Base-by-base conservation (phyloP, 1,140 invertebrate species). In the Zophobas morio region DNA sequence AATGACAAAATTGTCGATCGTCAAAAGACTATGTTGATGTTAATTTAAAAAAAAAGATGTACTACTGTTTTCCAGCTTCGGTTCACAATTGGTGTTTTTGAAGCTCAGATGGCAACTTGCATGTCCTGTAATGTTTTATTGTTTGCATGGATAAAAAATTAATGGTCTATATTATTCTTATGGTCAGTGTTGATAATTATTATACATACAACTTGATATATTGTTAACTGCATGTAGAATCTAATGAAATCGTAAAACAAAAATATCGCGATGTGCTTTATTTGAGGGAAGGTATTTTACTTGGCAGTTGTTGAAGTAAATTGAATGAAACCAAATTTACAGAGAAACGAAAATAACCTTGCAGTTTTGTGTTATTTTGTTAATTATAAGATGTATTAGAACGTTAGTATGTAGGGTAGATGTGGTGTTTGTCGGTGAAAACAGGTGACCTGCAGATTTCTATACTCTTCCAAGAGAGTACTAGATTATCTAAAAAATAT, bases 201-300 rank as follows among this genome's bases (percentile, higher is more conserved):
- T 46, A 42, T 39, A 20, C 6, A 2, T 60, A 63, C 3, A 34
- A 42, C 57, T 39, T 8, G 6, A 39, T 39, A 60, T 36, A 20
- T 37, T 63, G 57, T 63, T 63, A 39, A 37, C 8, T 71, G 49
- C 49, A 49, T 71, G 70, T 71, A 71, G 34, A 71, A 40, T 71
- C 20, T 8, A 6, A 49, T n/a, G 39, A 71, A 46, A 8, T 71
- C 6, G 8, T 34, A 53, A 71, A 53, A n/a, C 33, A 71, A 47
- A 40, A 33, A 71, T 71, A 53, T 20, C 37, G 37, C 46, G 39
- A 51, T 72, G 46, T 42, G 70, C 70, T 72, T 72, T 51, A 72
- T 72, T n/a, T 72, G 51, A 51, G 51, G 35, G 37, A 72, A 72
- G 37, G 70, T 72, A 72, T 72, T 72, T 72, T 72, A 72, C 70